Evolutionary conservation across 2,888 invertebrate genomes (phyloP), one percentile per base, ranked within the genome.

Genomic region (Pachliopta kotzebuea): DNA sequence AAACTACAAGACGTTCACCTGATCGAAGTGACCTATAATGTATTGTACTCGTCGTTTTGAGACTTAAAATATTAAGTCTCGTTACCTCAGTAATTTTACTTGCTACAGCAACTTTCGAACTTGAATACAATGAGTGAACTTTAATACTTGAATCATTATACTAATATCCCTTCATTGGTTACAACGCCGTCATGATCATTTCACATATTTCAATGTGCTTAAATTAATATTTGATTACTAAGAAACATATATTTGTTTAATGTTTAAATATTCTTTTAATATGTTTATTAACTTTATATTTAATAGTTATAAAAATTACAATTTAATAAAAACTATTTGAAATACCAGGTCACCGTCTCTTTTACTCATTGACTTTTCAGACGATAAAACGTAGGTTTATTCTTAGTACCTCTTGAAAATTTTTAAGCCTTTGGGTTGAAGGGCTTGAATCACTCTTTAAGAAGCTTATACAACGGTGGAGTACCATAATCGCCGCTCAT

Each of bases 391-490:
- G 52, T 31, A 31, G 52, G 52, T 60, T 53, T 53, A 17, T 53
- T 60, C 23, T 53, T 60, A 54, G 53, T 60, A 24, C 53, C 53
- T 42, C 53, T 37, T 42, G 42, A 26, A 54, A 54, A 24, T 60
- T 60, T 54, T 8, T 26, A 24, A 61, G 53, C 55, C 45, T 54
- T 61, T 45, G 45, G 20, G 26, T 45, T 37, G 45, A 31, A 53
- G 60, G 54, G 45, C 17, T 61, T 61, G 56, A 29, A 49, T 42
- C 29, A 49, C 54, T 61, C n/a, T 42, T 52, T 61, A 61, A 61
- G 61, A 29, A 55, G 55, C 55, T 61, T 61, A 61, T 61, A 56
- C 20, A 45, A 61, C 55, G 55, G 21, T 61, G 55, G 49, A 56
- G 61, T 49, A 56, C 26, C 55, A 55, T 60, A 26, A 55, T 61